Base-by-base conservation (phyloP, 1,140 invertebrate species). In the Ectropis grisescens region DNA sequence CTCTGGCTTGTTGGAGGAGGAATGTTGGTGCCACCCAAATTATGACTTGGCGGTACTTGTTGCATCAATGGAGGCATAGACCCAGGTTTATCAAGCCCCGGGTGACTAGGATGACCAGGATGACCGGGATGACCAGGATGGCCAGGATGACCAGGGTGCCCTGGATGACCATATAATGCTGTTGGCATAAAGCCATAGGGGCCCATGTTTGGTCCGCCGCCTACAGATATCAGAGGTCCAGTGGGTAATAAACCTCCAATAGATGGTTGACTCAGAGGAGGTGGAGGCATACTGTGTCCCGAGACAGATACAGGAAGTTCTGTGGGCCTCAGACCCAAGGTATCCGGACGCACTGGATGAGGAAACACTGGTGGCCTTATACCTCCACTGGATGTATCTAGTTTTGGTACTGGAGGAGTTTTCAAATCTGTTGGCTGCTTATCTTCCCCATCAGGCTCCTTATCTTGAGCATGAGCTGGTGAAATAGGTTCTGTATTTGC, bases 111-210 rank as follows among this genome's bases (percentile, higher is more conserved):
- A 47, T 79, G 72, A 29, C 52, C 47, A 16, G 47, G 45, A 44
- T 72, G 66, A 8, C 58, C 53, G 13, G 62, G 58, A 37, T 80
- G 74, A 5, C 67, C 60, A 36, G 66, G 71, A 40, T 75, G 67
- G 23, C 66, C 62, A 30, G 66, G 70, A 47, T 79, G 72, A 31
- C 52, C 47, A 15, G 47, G 42, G 41, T 72, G 66, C 9, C 58
- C 52, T 13, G 62, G 58, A 37, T 80, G 72, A 10, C 68, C 70
- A 64, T 82, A 82, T 15, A 78, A 49, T 30, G 70, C 47, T 28
- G 69, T 38, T 16, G 82, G 70, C 65, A 87, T 85, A 49, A 84
- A 87, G 9, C 83, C 81, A 61, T 86, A 87, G 31, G 85, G 82
- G 13, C 75, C 76, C 37, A 75, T 58, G 57, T 69, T 67, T 13